These are phyloP conservation scores for Drosophila ezoana DNA, from an alignment of 2,888 invertebrate genomes.

Conservation along the genomic window DNA sequence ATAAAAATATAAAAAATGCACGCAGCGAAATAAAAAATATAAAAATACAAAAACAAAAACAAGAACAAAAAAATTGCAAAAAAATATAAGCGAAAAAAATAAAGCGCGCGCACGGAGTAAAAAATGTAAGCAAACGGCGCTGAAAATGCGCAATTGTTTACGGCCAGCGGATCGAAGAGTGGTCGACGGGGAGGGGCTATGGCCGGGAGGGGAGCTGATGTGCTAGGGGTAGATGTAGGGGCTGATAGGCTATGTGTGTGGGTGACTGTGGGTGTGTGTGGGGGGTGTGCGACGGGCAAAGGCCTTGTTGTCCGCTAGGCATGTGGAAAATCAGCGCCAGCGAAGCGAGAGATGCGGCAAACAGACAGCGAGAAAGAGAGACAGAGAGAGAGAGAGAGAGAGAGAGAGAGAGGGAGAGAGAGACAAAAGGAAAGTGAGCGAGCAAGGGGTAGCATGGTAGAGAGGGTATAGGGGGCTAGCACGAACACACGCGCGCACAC, in stretches of 20 bases:
- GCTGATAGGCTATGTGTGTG: slow-evolving; percentile 42
- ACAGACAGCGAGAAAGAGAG: slow-evolving; percentile 11
- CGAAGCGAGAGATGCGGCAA: slow-evolving; percentile 45
- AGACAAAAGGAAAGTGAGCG: background rate
- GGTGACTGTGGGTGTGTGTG: slow-evolving; percentile 14
- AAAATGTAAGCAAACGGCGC: slow-evolving; percentile 75
- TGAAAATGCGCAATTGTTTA: slow-evolving; percentile 80
- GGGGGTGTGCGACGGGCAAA: slow-evolving; percentile 13
- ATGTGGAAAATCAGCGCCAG: slow-evolving; percentile 75
- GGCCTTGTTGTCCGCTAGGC: slow-evolving; percentile 72
- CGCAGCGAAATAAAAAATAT: slow-evolving; percentile 15
- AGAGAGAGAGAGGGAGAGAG: slow-evolving; percentile 1
- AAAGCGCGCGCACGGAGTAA: slow-evolving; percentile 40
- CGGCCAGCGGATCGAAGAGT: slow-evolving; percentile 42
- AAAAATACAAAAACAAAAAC: slow-evolving; percentile 10
- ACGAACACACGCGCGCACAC: background rate
- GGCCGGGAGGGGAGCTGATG: background rate
- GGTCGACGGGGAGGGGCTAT: background rate
- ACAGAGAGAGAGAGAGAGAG: background rate
- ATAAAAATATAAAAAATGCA: slow-evolving; percentile 55
- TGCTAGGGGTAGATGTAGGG: background rate
- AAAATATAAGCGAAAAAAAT: slow-evolving; percentile 40
- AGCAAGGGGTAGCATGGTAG: background rate
- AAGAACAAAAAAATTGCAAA: slow-evolving; percentile 46
- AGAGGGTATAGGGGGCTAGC: background rate